Evolutionary conservation across 1,140 invertebrate species (phyloP).

Genomic region (Drosophila willistoni): DNA sequence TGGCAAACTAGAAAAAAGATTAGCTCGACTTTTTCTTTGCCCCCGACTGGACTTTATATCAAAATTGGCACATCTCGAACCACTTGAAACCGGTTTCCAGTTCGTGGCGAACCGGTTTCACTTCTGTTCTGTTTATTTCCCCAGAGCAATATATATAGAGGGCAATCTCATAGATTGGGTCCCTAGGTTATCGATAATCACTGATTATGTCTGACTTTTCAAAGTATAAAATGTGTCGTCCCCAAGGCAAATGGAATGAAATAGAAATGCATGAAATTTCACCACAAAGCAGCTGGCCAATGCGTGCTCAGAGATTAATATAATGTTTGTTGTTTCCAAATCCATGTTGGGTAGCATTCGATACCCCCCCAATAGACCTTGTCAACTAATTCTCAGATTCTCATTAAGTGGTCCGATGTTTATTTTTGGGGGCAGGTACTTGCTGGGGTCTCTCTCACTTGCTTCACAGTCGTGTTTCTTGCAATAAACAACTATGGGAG

Average conservation of each 20-base stretch:
- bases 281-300: conserved; percentile 29
- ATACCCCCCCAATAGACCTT: conserved; percentile 16
- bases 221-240: conserved; percentile 3
- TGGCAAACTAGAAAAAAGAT: conserved; percentile 40
- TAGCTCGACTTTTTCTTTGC: conserved; percentile 40
- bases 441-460: background rate
- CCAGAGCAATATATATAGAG: conserved; percentile 24
- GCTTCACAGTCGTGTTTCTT: conserved; percentile 14
- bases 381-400: conserved; percentile 17
- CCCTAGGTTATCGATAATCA: conserved; percentile 40
- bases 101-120: conserved; percentile 54
- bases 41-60: conserved; percentile 42
- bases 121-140: conserved; percentile 36
- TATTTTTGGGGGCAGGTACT: conserved; percentile 21
- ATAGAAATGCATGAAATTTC: conserved; percentile 36
- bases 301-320: conserved; percentile 47
- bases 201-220: conserved; percentile 26
- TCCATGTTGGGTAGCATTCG: conserved; percentile 3
- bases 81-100: conserved; percentile 58
- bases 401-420: conserved; percentile 24
- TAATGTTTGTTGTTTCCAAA: conserved; percentile 6
- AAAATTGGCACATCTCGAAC: conserved; percentile 68
- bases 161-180: conserved; percentile 41
- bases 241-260: conserved; percentile 9
- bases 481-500: background rate